Evolutionary conservation across 2,113 vertebrate genomes (phyloP).

Genomic region (Protomyctophum bolini): DNA sequence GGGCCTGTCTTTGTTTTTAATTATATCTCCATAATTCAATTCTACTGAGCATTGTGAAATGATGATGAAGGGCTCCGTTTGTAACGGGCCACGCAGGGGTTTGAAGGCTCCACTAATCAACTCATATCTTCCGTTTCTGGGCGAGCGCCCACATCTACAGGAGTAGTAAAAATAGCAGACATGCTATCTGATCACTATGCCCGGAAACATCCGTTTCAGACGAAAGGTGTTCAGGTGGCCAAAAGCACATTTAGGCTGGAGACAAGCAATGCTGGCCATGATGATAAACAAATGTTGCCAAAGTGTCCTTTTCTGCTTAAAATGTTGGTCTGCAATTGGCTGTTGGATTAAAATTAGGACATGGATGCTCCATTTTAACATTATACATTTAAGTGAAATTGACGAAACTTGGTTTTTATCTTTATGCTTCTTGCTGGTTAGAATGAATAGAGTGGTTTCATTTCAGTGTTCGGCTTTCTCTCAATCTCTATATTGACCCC

Average conservation of each 20-base stretch:
- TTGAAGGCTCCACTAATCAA: constrained; percentile 53
- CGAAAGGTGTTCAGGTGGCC: constrained; percentile 59
- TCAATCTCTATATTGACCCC: too few relatives aligned
- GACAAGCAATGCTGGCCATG: constrained; percentile 49
- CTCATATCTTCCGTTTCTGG: constrained; percentile 59
- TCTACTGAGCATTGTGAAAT: constrained; percentile 34
- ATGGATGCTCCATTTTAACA: too few relatives aligned
- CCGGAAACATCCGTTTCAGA: constrained; percentile 54
- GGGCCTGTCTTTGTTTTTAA: too few relatives aligned
- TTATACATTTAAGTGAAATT: too few relatives aligned
- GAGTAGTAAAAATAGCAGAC: constrained; percentile 65
- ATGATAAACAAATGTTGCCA: constrained; percentile 35
- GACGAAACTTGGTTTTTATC: too few relatives aligned
- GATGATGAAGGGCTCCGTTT: constrained; percentile 50
- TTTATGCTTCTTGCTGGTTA: too few relatives aligned
- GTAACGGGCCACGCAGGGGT: constrained; percentile 48
- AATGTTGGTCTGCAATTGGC: constrained; percentile 16
- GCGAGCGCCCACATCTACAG: constrained; percentile 45
- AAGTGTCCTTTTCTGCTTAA: constrained; percentile 1
- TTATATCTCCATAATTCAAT: constrained; percentile 40
- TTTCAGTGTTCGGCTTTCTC: too few relatives aligned
- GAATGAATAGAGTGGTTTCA: too few relatives aligned
- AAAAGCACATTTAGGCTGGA: constrained; percentile 51
- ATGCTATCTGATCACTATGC: constrained; percentile 55
- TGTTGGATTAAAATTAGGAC: neutral